These are phyloP conservation scores for Tachysurus vachellii DNA, from an alignment of 2,113 vertebrate species.

Conservation along the genomic window DNA sequence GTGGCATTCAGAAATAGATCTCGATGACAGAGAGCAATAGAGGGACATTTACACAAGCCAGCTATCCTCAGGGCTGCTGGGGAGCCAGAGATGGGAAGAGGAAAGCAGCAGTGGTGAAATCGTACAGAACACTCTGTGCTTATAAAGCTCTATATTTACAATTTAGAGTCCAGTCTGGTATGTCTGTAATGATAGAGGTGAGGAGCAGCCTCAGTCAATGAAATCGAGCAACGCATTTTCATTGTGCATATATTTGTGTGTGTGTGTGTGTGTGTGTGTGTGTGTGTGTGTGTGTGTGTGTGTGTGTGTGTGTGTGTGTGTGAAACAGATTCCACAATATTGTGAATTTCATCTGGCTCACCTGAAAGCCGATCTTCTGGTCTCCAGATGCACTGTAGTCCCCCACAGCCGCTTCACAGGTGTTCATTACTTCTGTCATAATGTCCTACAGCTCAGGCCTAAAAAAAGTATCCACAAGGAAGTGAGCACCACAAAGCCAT, in stretches of 20 bases:
- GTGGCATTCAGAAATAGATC: conserved; percentile 41
- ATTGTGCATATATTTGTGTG: background rate
- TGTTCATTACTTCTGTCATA: conserved; percentile 83
- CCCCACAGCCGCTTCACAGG: conserved; percentile 77
- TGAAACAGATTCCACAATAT: background rate
- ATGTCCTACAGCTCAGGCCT: conserved; percentile 54
- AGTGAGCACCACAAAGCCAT: conserved; percentile 29
- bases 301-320: background rate
- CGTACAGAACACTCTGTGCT: conserved; percentile 6
- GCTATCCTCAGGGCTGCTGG: conserved; percentile 10
- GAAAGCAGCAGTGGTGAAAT: conserved; percentile 7
- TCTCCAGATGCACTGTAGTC: conserved; percentile 73
- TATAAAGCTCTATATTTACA: background rate
- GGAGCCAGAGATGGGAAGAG: conserved; percentile 16
- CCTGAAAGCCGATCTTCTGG: conserved; percentile 76
- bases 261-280: background rate
- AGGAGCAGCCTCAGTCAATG: background rate
- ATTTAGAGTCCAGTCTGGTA: background rate
- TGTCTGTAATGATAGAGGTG: background rate
- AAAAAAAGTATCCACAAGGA: conserved; percentile 37
- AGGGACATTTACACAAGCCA: conserved; percentile 42
- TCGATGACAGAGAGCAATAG: conserved; percentile 20
- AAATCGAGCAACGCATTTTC: background rate
- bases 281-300: background rate
- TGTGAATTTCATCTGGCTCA: conserved; percentile 46